phyloP scores from a whole-genome alignment of 2,113 vertebrate genomes.

The Anguilla rostrata region DNA sequence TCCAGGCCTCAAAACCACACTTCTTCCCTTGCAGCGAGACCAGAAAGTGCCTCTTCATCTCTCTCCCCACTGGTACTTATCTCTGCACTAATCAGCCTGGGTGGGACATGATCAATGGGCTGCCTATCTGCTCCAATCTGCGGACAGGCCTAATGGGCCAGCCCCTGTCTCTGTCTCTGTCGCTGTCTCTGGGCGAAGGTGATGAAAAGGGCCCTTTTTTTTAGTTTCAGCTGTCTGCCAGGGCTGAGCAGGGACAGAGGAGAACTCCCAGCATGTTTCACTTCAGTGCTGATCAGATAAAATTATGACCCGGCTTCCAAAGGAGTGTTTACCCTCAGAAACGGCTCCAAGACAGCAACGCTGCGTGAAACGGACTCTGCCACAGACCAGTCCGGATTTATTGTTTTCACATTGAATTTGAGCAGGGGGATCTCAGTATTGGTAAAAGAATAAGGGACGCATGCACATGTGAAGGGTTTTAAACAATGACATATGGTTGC shows the following conservation, averaged over 20 bases:
- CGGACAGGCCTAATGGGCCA: not conserved
- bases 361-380: not conserved
- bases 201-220: constrained; percentile 15
- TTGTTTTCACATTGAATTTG: not conserved
- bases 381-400: not conserved
- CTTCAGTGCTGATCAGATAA: not conserved
- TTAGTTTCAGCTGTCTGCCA: not conserved
- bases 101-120: constrained; percentile 3
- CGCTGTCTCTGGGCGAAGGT: not conserved
- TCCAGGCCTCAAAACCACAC: not conserved
- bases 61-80: not conserved
- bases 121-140: constrained; percentile 20
- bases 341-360: not conserved
- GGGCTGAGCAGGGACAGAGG: not conserved
- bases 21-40: not conserved
- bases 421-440: not conserved
- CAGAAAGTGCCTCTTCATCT: not conserved
- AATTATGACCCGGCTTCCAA: not conserved
- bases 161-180: not conserved
- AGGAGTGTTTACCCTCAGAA: not conserved
- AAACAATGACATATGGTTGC: not conserved
- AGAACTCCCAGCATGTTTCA: not conserved
- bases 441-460: not conserved
- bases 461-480: not conserved
- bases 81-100: not conserved